phyloP scores from a whole-genome alignment of 2,888 invertebrate genomes.

The Microctonus hyperodae region DNA sequence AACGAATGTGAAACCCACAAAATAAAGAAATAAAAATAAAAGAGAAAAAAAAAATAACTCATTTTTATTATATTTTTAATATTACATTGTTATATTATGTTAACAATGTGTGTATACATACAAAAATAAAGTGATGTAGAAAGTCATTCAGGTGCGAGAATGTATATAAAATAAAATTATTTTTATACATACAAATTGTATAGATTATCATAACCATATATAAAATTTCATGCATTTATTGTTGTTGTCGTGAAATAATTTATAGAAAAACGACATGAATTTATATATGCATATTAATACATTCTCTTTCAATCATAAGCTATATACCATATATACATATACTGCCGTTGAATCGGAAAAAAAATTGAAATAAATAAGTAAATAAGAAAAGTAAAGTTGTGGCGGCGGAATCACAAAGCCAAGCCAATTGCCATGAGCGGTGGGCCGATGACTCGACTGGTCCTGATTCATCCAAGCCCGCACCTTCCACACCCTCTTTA shows the following conservation, averaged over 20 bases:
- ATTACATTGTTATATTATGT: not conserved
- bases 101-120: not conserved
- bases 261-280: conserved; percentile 37
- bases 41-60: not conserved
- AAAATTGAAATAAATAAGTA: conserved; percentile 21
- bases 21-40: not conserved
- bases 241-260: not conserved
- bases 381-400: conserved; percentile 56
- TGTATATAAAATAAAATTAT: conserved; percentile 14
- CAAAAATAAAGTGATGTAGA: not conserved
- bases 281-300: conserved; percentile 55
- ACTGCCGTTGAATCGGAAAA: not conserved
- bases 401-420: conserved; percentile 59
- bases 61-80: not conserved
- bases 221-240: conserved; percentile 19
- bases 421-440: conserved; percentile 35
- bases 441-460: conserved; percentile 58
- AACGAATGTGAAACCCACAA: not conserved
- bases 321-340: no score
- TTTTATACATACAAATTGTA: not conserved
- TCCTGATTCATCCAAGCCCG: conserved; percentile 50
- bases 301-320: conserved; percentile 61
- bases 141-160: not conserved
- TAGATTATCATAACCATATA: no score
- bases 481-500: conserved; percentile 29